Base-by-base conservation (phyloP, 2,113 vertebrate species). In the Rhegmatorhina hoffmannsi region DNA sequence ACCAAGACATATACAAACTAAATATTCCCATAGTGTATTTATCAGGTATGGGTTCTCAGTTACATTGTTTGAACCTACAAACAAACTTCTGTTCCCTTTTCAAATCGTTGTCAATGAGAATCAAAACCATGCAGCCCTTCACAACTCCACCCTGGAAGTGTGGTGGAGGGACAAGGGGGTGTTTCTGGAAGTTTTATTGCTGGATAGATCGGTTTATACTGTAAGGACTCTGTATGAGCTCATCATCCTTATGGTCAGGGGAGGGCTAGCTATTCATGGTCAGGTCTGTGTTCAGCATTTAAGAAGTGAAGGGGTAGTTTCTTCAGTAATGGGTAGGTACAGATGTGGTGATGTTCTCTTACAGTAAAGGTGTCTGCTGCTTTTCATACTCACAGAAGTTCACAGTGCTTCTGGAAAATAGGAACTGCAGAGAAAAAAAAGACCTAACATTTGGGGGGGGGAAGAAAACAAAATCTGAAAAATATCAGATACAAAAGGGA, bases 71-170 rank as follows among this genome's bases (percentile, higher is more conserved):
- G 13, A 36, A 79, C 56, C 19, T 80, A 15, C 43, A 53, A 34
- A 44, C 4, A 59, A 72, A 64, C 26, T 64, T 72, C 23, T 44
- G 4, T 87, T 92, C 14, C 62, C 12, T 78, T 92, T 84, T 68
- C 73, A 33, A 31, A 14, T 34, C 68, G 12, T 68, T 31, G 33
- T 68, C 29, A 17, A 1, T 59, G 40, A 29, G 28, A 43, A 53
- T 53, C 24, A 68, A 12, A 66, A 8, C 68, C 17, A 15, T 1
- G 3, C 14, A 49, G 38, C 19, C 19, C 17, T 90, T 75, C 59
- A 53, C 17, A 64, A 10, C n/a, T 80, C 0, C 0, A 1, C 19
- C 9, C 15, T 58, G n/a, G 31, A 73, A 69, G 25, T 43, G 50
- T 38, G 44, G 29, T 52, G n/a, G n/a, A 69, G 64, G 74, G 47